Base-by-base conservation (phyloP, 92 coral and sea anemone genomes). In the Zoanthus sociatus region DNA sequence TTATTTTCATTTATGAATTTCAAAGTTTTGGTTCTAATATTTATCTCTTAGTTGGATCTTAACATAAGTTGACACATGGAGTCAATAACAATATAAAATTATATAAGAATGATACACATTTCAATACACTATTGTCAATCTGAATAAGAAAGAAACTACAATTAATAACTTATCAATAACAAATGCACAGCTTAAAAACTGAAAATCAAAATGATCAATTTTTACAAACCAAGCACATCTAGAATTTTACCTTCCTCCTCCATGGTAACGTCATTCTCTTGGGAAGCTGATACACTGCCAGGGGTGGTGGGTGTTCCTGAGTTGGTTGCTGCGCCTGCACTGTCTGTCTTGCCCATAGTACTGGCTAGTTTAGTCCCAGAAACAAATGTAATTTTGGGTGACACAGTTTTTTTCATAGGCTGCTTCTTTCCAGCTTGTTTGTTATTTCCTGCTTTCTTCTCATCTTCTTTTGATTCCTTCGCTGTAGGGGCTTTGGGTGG, bases 381-480 rank as follows among this genome's bases (percentile, higher is more conserved):
- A 74, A 96, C 93, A 84, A 96, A 96, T 11, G 96, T 96, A 73
- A 96, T 96, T 89, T 96, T 96, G 16, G 99, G 99, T 31, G 99
- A 93, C 9, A 92, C 92, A 32, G 96, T 84, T 61, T 93, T 92
- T 83, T 90, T 91, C 64, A 82, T 61, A 0, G 91, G 87, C 45
- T 79, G 92, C 71, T 91, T 90, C 73, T 88, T 68, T 16, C 88
- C 82, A 45, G 89, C 61, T 3, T 89, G 94, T 86, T 93, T 94
- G 84, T 79, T 90, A 7, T 90, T 87, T 9, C 86, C 88, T 33
- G 93, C 64, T 17, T 91, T 90, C 50, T 91, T 91, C 72, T 96
- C 96, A 16, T 93, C 95, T 1, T 87, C 94, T 15, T 85, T 88
- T 30, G 78, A 46, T 30, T 96, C 99, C 61, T 95, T 96, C 33